Evolutionary conservation across 2,888 invertebrate genomes (phyloP).

Genomic region (Dromius quadrimaculatus): DNA sequence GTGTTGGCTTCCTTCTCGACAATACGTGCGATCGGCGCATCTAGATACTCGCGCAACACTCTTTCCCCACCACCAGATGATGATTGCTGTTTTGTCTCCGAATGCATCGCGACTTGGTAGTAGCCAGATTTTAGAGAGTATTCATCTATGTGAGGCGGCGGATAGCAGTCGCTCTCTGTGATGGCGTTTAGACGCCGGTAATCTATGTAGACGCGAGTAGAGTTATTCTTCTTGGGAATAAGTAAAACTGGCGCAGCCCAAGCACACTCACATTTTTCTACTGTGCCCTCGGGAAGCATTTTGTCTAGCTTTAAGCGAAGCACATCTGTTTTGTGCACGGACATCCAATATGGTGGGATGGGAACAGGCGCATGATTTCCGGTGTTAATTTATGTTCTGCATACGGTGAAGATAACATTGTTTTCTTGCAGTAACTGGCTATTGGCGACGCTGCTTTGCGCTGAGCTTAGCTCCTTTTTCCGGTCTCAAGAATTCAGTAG

Average conservation of each 20-base stretch:
- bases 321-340: not conserved
- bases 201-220: not conserved
- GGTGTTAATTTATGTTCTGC: not conserved
- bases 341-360: not conserved
- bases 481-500: too few species aligned
- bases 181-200: not conserved
- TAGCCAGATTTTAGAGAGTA: too few species aligned
- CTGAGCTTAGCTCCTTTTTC: too few species aligned
- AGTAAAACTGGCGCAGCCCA: not conserved
- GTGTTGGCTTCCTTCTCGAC: not conserved
- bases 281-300: not conserved
- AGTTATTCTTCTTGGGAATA: not conserved
- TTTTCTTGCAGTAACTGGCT: too few species aligned
- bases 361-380: not conserved
- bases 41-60: slow-evolving; percentile 23
- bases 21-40: slow-evolving; percentile 54
- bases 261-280: not conserved
- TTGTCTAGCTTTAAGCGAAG: not conserved
- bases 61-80: not conserved
- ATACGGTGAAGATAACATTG: not conserved
- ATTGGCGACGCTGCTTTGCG: too few species aligned
- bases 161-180: not conserved
- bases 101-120: too few species aligned
- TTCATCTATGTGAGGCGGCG: not conserved
- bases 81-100: too few species aligned